Conservation (phyloP, 2,113 vertebrate species). For the Crotalus helleri region DNA sequence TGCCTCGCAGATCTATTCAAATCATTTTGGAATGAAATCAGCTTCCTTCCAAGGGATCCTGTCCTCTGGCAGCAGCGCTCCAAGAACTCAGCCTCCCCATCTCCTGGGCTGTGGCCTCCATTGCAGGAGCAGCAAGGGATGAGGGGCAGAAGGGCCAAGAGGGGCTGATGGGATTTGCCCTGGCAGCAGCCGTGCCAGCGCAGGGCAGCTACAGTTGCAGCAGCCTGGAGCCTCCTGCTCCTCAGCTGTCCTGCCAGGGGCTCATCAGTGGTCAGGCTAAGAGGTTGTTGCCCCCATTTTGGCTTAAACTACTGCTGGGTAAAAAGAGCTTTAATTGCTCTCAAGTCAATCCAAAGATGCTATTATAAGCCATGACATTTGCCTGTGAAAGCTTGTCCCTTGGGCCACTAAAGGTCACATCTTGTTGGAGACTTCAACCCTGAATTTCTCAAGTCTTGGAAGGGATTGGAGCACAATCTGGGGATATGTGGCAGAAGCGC, state of each 20-base stretch:
- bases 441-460: neutral
- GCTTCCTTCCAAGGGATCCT: neutral
- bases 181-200: neutral
- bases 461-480: no score
- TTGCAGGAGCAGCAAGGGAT: neutral
- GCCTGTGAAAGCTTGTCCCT: constrained; percentile 25
- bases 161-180: neutral
- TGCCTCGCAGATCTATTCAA: neutral
- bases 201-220: neutral
- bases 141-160: neutral
- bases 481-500: neutral
- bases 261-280: neutral
- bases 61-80: neutral
- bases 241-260: neutral
- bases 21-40: neutral
- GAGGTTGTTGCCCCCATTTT: neutral
- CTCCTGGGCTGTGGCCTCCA: neutral
- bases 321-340: constrained; percentile 47
- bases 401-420: constrained; percentile 56
- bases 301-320: constrained; percentile 47
- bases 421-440: neutral
- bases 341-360: constrained; percentile 20
- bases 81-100: neutral
- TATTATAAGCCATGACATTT: constrained; percentile 72
- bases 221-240: neutral